Conservation (phyloP, 2,113 vertebrate genomes). For the Zonotrichia leucophrys region DNA sequence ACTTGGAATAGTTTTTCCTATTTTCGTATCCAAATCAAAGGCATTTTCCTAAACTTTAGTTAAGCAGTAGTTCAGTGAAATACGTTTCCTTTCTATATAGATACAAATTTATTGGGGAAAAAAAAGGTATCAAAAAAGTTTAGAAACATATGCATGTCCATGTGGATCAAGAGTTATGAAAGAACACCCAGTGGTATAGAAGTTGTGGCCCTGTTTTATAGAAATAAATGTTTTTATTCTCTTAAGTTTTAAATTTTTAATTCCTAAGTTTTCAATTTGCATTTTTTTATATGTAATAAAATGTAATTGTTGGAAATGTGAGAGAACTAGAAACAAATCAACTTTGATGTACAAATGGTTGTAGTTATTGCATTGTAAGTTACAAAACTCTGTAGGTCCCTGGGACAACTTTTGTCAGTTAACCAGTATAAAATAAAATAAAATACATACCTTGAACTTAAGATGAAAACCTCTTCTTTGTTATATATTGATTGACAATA, state of each 20-base stretch:
- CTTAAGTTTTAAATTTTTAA: constrained; percentile 37
- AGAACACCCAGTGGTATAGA: not conserved
- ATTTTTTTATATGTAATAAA: constrained; percentile 31
- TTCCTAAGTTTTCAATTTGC: constrained; percentile 25
- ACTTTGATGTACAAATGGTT: constrained; percentile 25
- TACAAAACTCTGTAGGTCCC: constrained; percentile 20
- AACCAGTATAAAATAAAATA: constrained; percentile 30
- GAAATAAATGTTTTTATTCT: constrained; percentile 40
- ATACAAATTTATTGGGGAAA: not conserved
- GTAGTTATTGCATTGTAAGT: constrained; percentile 31
- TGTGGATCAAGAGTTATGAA: not conserved
- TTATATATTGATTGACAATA: not conserved
- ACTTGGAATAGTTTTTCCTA: constrained; percentile 24
- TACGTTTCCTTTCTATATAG: constrained; percentile 30
- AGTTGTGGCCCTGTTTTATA: constrained; percentile 25
- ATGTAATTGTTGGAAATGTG: not conserved
- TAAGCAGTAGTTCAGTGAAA: not conserved
- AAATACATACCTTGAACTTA: not conserved
- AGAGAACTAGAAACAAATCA: constrained; percentile 9
- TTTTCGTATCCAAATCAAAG: constrained; percentile 22
- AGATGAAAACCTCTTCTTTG: constrained; percentile 27
- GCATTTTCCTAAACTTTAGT: constrained; percentile 14
- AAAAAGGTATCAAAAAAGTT: not conserved
- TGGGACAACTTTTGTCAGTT: constrained; percentile 24
- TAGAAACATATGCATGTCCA: not conserved